Conservation (phyloP, 2,797 vertebrate genomes). For the Tokudaia tokunoshimensis region DNA sequence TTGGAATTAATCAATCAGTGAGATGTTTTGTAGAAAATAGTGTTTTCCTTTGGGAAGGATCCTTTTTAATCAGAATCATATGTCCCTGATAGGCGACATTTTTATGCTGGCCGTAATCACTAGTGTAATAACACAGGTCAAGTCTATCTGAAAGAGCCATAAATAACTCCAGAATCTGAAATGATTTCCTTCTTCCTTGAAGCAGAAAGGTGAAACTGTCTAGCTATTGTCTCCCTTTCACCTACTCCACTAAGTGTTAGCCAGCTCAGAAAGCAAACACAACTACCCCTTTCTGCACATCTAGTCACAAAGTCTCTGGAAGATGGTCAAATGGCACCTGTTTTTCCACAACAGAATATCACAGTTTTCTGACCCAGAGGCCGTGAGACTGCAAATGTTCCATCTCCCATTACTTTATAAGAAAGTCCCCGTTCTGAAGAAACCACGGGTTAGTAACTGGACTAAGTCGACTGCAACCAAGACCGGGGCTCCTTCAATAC, state of each 20-base stretch:
- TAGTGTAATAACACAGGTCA: constrained; percentile 32
- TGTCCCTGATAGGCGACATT: constrained; percentile 48
- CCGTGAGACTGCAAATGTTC: not conserved
- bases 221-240: constrained; percentile 59
- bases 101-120: constrained; percentile 51
- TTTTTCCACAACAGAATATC: constrained; percentile 40
- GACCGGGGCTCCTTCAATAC: not conserved
- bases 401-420: not conserved
- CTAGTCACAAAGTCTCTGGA: constrained; percentile 7
- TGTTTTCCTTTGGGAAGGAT: constrained; percentile 52
- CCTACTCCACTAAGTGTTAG: constrained; percentile 5
- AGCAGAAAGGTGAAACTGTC: constrained; percentile 31
- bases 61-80: constrained; percentile 39
- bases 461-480: constrained; percentile 4
- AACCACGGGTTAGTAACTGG: not conserved
- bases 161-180: constrained; percentile 70
- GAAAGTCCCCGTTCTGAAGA: not conserved
- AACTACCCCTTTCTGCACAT: not conserved
- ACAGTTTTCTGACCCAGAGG: constrained; percentile 34
- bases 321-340: not conserved
- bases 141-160: constrained; percentile 62
- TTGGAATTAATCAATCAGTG: not conserved
- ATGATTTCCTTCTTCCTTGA: constrained; percentile 70
- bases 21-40: not conserved
- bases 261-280: constrained; percentile 45